Conservation (phyloP, 1,140 invertebrate genomes). For the Berghia stephanieae region DNA sequence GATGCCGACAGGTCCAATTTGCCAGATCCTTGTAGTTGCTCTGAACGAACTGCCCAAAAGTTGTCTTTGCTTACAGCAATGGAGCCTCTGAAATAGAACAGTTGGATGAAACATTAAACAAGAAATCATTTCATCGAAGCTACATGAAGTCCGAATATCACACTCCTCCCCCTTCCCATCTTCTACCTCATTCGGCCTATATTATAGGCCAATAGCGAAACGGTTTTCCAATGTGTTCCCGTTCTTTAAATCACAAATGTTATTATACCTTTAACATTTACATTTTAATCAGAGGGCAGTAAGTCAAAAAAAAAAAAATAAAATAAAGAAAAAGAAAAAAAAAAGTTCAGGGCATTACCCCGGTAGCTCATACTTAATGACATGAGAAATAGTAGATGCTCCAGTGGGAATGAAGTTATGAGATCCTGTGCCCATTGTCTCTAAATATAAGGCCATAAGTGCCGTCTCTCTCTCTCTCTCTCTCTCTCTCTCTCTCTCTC, state of each 20-base stretch:
- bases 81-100: slow-evolving; percentile 30
- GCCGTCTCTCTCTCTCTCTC: neutral
- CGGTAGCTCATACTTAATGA: no score
- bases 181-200: no score
- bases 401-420: neutral
- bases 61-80: slow-evolving; percentile 30
- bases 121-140: neutral
- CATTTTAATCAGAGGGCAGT: no score
- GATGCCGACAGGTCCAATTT: neutral
- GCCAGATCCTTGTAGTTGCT: slow-evolving; percentile 11
- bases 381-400: no score
- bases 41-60: slow-evolving; percentile 35
- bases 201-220: no score
- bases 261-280: no score
- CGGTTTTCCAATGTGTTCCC: no score
- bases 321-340: no score
- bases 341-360: no score
- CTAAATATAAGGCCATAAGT: neutral
- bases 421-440: neutral
- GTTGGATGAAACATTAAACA: neutral
- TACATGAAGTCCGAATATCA: neutral
- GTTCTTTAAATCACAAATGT: no score
- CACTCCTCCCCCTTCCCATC: neutral
- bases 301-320: no score
- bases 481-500: neutral